These are phyloP conservation scores for Drosophila busckii DNA, from an alignment of 1,140 invertebrate genomes.

Conservation along the genomic window DNA sequence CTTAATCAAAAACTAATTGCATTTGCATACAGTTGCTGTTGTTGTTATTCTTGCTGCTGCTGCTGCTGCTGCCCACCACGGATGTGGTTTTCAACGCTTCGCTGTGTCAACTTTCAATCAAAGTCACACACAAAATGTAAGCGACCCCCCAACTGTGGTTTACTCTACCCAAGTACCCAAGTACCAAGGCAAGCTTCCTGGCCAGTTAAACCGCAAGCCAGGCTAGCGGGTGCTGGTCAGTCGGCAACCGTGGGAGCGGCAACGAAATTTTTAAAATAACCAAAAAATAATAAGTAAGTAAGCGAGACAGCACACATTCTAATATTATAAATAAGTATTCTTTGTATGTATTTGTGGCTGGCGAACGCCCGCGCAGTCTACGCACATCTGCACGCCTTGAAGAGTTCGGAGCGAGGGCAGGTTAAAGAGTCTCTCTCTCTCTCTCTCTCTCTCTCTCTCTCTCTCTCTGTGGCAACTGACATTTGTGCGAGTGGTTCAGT, in stretches of 20 bases:
- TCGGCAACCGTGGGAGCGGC: conserved; percentile 63
- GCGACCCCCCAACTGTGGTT: conserved; percentile 55
- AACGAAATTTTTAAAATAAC: conserved; percentile 52
- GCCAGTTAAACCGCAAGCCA: conserved; percentile 17
- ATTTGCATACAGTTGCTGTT: conserved; percentile 57
- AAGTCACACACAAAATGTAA: conserved; percentile 62
- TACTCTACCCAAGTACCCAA: conserved; percentile 38
- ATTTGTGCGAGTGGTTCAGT: conserved; percentile 37
- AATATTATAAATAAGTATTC: too few relatives aligned
- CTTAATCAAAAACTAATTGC: conserved; percentile 77
- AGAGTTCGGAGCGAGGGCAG: conserved; percentile 7
- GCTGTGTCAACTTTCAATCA: conserved; percentile 76
- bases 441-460: too few relatives aligned
- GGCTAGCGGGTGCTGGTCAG: conserved; percentile 66
- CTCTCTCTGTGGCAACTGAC: conserved; percentile 20
- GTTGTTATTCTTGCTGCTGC: conserved; percentile 12
- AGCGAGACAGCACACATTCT: conserved; percentile 50
- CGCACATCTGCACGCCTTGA: conserved; percentile 54
- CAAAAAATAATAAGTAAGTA: conserved; percentile 12
- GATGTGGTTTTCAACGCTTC: conserved; percentile 75
- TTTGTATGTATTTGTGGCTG: too few relatives aligned
- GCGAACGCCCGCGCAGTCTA: conserved; percentile 65
- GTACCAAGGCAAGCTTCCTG: conserved; percentile 54
- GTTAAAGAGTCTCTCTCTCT: too few relatives aligned
- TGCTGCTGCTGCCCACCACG: conserved; percentile 57